Conservation (phyloP, 2,888 invertebrate species). For the Ctenicera cuprea region DNA sequence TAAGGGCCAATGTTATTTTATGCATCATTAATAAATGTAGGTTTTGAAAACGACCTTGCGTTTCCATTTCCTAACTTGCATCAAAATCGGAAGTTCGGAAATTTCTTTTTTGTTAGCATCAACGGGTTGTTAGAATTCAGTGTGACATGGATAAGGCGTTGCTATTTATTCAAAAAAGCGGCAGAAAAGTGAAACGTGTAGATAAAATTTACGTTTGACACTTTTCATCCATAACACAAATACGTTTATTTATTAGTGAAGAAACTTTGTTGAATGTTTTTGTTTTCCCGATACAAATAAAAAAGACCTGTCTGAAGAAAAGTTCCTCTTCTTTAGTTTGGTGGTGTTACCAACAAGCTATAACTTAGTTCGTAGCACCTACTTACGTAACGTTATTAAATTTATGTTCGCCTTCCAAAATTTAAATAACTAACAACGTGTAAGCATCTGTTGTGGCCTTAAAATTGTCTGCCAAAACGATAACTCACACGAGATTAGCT, state of each 20-base stretch:
- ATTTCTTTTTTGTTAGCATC: slow-evolving; percentile 1
- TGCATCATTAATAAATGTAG: slow-evolving; percentile 27
- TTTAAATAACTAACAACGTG: slow-evolving; percentile 13
- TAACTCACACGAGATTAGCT: slow-evolving; percentile 4
- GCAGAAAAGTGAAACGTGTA: too few species aligned
- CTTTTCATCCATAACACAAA: too few species aligned
- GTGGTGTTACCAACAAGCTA: too few species aligned
- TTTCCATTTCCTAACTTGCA: not conserved
- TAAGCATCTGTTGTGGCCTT: slow-evolving; percentile 13
- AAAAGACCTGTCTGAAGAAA: too few species aligned
- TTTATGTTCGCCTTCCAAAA: slow-evolving; percentile 13
- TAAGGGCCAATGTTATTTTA: slow-evolving; percentile 12
- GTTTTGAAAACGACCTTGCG: slow-evolving; percentile 14
- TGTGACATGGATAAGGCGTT: slow-evolving; percentile 6
- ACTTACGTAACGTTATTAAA: slow-evolving; percentile 14
- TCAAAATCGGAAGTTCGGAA: not conserved
- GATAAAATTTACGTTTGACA: too few species aligned
- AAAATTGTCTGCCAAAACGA: slow-evolving; percentile 20
- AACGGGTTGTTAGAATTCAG: not conserved
- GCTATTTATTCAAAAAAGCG: not conserved
- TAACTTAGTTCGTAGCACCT: not conserved
- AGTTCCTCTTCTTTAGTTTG: too few species aligned
- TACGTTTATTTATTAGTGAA: too few species aligned
- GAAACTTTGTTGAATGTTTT: too few species aligned
- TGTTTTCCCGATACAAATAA: too few species aligned